A percentile compares a stretch with the other conserved stretches of the same genome.
Conservation (phyloP, 2,113 vertebrate genomes). For the Dicerorhinus sumatrensis region DNA sequence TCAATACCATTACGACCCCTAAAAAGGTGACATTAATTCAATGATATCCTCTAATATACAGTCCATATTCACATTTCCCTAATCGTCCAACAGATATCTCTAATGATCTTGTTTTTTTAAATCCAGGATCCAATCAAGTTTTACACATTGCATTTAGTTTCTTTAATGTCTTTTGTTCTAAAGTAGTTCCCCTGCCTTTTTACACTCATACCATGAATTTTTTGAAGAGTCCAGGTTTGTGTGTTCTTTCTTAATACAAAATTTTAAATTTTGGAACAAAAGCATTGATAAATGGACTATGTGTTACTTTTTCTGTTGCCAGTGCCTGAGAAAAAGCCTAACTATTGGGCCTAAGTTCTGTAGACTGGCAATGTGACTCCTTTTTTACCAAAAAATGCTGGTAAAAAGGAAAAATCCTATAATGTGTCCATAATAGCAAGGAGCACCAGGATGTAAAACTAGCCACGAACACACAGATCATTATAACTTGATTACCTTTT, state of each 20-base stretch:
- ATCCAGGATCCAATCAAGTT: background rate
- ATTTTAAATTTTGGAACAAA: background rate
- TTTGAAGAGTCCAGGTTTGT: background rate
- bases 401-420: background rate
- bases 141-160: background rate
- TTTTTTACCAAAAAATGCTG: constrained; percentile 7
- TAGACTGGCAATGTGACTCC: background rate
- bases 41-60: background rate
- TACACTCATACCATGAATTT: background rate
- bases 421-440: background rate
- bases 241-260: constrained; percentile 20
- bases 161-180: background rate
- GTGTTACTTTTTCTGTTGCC: background rate
- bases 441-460: background rate
- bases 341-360: background rate
- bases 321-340: background rate
- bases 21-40: background rate
- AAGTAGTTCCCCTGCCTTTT: background rate
- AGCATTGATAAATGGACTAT: background rate
- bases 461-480: background rate
- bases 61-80: background rate
- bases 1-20: background rate
- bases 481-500: constrained; percentile 1
- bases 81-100: background rate
- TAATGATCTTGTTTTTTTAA: background rate